These are phyloP conservation scores for Pristionchus japonicus DNA, from an alignment of 2,888 invertebrate species.

Conservation along the genomic window DNA sequence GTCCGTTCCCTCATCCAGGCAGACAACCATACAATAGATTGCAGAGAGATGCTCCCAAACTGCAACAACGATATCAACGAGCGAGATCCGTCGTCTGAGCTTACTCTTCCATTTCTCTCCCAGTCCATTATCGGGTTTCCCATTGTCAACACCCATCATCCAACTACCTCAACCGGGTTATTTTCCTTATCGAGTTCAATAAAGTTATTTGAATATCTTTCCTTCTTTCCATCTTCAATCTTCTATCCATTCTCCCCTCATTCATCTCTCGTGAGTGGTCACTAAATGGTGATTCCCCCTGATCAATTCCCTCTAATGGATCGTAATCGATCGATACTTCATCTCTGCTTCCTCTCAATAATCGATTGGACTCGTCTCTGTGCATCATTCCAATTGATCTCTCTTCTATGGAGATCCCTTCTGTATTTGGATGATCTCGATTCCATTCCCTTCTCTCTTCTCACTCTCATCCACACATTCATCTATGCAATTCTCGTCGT, in stretches of 20 bases:
- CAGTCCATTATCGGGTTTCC: background rate
- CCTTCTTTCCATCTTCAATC: background rate
- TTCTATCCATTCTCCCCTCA: background rate
- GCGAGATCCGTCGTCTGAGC: constrained; percentile 3
- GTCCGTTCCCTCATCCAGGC: background rate
- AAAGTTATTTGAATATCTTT: background rate
- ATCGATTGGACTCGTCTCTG: constrained; percentile 37
- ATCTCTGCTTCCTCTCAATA: background rate
- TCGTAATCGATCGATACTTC: constrained; percentile 23
- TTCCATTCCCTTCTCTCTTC: background rate
- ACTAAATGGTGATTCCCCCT: background rate
- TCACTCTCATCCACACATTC: background rate
- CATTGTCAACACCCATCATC: background rate
- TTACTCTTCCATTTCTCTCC: background rate
- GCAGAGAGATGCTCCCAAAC: background rate
- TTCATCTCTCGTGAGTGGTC: background rate
- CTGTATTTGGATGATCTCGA: background rate
- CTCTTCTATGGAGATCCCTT: background rate
- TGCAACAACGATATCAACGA: background rate
- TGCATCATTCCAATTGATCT: background rate
- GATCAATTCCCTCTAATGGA: constrained; percentile 36
- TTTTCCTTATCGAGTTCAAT: constrained; percentile 2
- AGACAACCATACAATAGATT: too few relatives aligned
- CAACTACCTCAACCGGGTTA: background rate
- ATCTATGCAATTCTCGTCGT: background rate